Conservation (phyloP, 1,140 invertebrate species). For the Camponotus vicinus region DNA sequence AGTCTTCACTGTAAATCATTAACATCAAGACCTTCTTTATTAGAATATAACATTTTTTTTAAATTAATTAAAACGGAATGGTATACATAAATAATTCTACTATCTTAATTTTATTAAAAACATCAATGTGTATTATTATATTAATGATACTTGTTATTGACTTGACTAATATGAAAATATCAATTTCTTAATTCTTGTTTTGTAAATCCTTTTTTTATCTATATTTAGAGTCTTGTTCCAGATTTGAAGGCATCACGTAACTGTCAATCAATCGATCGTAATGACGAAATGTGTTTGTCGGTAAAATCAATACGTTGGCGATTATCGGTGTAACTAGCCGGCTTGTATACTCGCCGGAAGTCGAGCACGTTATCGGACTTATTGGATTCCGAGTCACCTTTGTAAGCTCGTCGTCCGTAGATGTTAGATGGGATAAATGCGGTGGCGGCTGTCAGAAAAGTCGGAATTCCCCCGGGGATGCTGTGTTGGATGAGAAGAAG, state of each 20-base stretch:
- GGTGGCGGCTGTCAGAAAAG: slow-evolving; percentile 78
- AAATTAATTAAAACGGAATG: no score
- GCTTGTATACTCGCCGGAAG: slow-evolving; percentile 43
- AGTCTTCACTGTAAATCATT: no score
- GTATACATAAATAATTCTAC: background rate
- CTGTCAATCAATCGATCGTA: background rate
- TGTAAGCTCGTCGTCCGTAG: slow-evolving; percentile 79
- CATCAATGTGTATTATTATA: background rate
- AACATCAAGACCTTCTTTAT: no score
- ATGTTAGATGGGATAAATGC: slow-evolving; percentile 78
- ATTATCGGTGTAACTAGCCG: slow-evolving; percentile 32
- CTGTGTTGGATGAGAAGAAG: slow-evolving; percentile 55
- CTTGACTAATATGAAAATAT: background rate
- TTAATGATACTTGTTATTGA: background rate
- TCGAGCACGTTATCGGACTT: slow-evolving; percentile 78
- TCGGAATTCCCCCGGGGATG: slow-evolving; percentile 77
- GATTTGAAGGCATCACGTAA: background rate
- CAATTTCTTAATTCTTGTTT: background rate
- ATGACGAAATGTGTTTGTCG: background rate
- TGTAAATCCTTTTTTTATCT: background rate
- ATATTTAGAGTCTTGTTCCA: background rate
- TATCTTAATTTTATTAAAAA: background rate
- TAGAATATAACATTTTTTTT: no score
- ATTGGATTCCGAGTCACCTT: slow-evolving; percentile 80
- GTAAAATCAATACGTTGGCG: slow-evolving; percentile 27